These are phyloP conservation scores for Conchocele bisecta DNA, from an alignment of 2,888 invertebrate species.

Conservation along the genomic window DNA sequence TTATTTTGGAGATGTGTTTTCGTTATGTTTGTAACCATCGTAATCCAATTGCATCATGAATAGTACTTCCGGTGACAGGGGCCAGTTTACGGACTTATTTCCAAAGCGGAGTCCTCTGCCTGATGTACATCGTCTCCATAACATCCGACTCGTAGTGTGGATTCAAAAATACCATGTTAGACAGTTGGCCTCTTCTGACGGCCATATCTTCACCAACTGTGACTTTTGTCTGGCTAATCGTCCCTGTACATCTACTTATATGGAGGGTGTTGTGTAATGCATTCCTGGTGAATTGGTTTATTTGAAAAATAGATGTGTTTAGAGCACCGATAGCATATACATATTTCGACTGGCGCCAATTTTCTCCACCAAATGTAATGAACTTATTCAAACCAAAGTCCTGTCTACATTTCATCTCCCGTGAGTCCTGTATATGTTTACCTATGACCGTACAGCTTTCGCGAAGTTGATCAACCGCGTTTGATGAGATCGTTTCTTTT, in stretches of 20 bases:
- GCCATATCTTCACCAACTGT: too few relatives aligned
- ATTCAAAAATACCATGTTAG: neutral
- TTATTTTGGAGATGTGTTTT: too few relatives aligned
- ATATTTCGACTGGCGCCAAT: conserved; percentile 28
- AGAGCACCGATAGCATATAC: conserved; percentile 23
- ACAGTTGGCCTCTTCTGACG: too few relatives aligned
- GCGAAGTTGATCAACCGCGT: too few relatives aligned
- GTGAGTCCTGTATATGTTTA: neutral
- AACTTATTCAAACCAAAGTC: conserved; percentile 25
- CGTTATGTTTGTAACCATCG: conserved; percentile 1
- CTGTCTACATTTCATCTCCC: conserved; percentile 17
- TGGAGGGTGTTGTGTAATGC: too few relatives aligned
- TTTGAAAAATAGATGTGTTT: conserved; percentile 21
- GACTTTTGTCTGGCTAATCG: too few relatives aligned
- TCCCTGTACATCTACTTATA: too few relatives aligned
- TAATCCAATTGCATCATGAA: conserved; percentile 10
- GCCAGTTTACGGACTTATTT: neutral
- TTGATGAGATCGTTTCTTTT: too few relatives aligned
- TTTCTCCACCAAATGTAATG: conserved; percentile 10
- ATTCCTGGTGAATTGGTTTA: conserved; percentile 13
- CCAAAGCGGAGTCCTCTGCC: conserved; percentile 3
- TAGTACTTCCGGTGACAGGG: conserved; percentile 2
- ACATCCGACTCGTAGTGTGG: neutral
- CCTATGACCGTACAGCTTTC: conserved; percentile 9
- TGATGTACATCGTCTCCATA: neutral